phyloP scores from a whole-genome alignment of 1,140 invertebrate species.

The Diploscapter pachys region DNA sequence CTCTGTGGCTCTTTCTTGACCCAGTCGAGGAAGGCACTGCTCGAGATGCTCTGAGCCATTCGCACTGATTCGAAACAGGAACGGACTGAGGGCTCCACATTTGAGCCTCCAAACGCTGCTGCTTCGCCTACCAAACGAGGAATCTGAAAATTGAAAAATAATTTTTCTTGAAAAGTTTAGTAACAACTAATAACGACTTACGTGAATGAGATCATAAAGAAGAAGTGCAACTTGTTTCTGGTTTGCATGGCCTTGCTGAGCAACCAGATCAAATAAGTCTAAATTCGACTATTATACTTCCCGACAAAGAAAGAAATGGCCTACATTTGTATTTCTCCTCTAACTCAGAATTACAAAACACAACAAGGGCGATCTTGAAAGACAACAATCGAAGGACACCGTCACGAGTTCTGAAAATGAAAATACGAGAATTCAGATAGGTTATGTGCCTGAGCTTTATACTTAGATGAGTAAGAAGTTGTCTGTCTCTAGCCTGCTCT shows the following conservation, averaged over 20 bases:
- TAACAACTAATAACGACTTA: slow-evolving; percentile 34
- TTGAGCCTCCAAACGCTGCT: slow-evolving; percentile 96
- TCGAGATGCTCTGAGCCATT: slow-evolving; percentile 38
- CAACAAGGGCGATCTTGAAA: slow-evolving; percentile 91
- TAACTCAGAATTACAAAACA: slow-evolving; percentile 83
- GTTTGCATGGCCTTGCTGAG: slow-evolving; percentile 85
- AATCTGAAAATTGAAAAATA: slow-evolving; percentile 62
- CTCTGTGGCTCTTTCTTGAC: no score
- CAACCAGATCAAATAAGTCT: slow-evolving; percentile 82
- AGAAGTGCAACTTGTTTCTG: slow-evolving; percentile 88
- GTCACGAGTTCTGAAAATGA: slow-evolving; percentile 76
- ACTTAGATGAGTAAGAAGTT: no score
- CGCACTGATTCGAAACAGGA: slow-evolving; percentile 74
- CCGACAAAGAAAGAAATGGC: slow-evolving; percentile 49
- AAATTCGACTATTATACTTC: slow-evolving; percentile 8
- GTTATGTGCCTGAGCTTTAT: no score
- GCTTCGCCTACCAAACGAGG: slow-evolving; percentile 92
- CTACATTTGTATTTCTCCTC: slow-evolving; percentile 96
- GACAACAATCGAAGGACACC: slow-evolving; percentile 95
- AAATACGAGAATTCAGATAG: no score
- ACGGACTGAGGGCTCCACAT: slow-evolving; percentile 93
- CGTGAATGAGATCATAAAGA: slow-evolving; percentile 90
- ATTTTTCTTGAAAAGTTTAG: background rate
- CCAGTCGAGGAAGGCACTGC: slow-evolving; percentile 64
- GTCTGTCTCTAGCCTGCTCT: no score